Evolutionary conservation across 2,797 vertebrate species (phyloP).

Genomic region (Thalassophryne amazonica): DNA sequence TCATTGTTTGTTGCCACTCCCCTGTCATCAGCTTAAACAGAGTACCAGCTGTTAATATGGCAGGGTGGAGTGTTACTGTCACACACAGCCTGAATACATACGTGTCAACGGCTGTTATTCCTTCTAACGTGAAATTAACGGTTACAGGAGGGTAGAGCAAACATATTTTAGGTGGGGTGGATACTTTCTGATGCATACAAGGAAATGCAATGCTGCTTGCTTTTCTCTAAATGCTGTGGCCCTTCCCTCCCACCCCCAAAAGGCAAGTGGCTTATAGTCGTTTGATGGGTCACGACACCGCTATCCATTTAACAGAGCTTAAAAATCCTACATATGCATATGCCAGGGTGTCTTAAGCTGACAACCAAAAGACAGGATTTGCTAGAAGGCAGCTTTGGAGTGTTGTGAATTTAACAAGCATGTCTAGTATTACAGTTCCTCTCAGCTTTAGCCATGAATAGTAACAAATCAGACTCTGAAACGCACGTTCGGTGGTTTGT

Average conservation of each 20-base stretch:
- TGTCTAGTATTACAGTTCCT: conserved; percentile 78
- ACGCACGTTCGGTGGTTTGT: conserved; percentile 72
- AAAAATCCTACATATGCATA: conserved; percentile 82
- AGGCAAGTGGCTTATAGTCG: conserved; percentile 73
- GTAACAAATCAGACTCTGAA: conserved; percentile 82
- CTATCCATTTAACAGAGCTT: conserved; percentile 85
- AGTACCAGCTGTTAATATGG: conserved; percentile 58
- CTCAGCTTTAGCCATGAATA: conserved; percentile 80
- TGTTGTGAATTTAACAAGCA: conserved; percentile 85
- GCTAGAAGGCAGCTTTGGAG: conserved; percentile 78
- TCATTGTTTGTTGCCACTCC: conserved; percentile 77
- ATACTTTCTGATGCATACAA: conserved; percentile 24
- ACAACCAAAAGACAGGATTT: conserved; percentile 79
- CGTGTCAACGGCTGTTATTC: conserved; percentile 53
- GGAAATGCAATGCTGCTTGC: conserved; percentile 49
- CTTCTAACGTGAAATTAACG: conserved; percentile 57
- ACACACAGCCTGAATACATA: conserved; percentile 38
- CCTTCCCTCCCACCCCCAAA: conserved; percentile 10
- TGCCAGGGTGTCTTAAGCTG: conserved; percentile 76
- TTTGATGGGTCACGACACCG: conserved; percentile 78
- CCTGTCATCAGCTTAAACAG: conserved; percentile 63
- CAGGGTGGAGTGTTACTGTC: conserved; percentile 60
- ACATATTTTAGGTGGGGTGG: neutral
- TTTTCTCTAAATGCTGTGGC: conserved; percentile 26
- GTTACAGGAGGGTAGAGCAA: conserved; percentile 32